Percentiles rank a stretch among this genome's conserved stretches.
These are phyloP conservation scores for Glyphotaelius pellucidus DNA, from an alignment of 2,888 invertebrate genomes.

Conservation along the genomic window DNA sequence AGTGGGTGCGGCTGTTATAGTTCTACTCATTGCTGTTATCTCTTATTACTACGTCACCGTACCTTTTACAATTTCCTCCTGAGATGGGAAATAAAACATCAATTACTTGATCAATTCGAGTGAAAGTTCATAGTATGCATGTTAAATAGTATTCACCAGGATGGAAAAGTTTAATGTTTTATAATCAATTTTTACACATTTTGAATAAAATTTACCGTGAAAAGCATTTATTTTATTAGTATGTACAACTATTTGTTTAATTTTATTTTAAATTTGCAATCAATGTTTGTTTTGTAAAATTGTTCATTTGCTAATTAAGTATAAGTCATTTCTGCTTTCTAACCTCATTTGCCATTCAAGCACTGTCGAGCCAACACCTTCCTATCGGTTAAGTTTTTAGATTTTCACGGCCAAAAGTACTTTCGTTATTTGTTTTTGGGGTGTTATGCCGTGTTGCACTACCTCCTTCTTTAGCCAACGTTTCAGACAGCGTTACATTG, in stretches of 20 bases:
- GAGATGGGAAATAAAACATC: constrained; percentile 9
- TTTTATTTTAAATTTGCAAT: not conserved
- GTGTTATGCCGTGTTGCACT: too few species aligned
- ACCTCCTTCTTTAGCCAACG: too few species aligned
- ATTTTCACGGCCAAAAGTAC: too few species aligned
- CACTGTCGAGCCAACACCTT: not conserved
- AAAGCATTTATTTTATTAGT: not conserved
- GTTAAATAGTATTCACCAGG: not conserved
- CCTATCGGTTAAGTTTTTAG: too few species aligned
- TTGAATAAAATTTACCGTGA: not conserved
- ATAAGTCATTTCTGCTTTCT: not conserved
- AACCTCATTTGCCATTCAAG: not conserved
- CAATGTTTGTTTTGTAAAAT: not conserved
- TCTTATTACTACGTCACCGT: constrained; percentile 77
- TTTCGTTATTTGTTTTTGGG: too few species aligned
- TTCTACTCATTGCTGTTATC: constrained; percentile 80
- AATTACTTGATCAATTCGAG: not conserved
- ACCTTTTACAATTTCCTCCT: constrained; percentile 67
- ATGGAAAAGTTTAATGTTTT: constrained; percentile 11
- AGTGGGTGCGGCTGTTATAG: constrained; percentile 80
- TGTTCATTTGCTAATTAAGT: not conserved
- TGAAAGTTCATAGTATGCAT: not conserved
- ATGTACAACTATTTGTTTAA: not conserved
- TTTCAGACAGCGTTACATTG: too few species aligned
- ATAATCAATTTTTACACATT: constrained; percentile 22